phyloP scores from a whole-genome alignment of 2,888 invertebrate species.

The Polymixis lichenea region DNA sequence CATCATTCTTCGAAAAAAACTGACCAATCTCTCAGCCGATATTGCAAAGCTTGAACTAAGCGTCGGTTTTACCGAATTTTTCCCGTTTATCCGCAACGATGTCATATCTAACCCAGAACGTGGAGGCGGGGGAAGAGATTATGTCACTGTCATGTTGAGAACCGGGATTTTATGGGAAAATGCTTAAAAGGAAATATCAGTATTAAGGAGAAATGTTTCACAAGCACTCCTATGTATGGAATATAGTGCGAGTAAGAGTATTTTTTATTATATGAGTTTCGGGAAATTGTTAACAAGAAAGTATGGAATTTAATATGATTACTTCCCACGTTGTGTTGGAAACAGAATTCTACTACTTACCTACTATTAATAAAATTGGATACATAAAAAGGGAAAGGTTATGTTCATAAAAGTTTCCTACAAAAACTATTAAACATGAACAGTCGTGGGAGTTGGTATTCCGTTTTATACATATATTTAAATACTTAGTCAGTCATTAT shows the following conservation, averaged over 20 bases:
- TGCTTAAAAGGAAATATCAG: conserved; percentile 57
- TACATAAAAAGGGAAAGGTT: neutral
- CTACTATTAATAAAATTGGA: neutral
- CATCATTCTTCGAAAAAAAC: neutral
- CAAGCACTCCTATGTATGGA: conserved; percentile 4
- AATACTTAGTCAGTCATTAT: too few relatives aligned
- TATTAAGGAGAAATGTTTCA: conserved; percentile 49
- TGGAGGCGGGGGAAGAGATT: conserved; percentile 54
- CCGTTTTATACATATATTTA: neutral
- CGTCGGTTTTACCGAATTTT: conserved; percentile 28
- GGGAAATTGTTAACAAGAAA: conserved; percentile 11
- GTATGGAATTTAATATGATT: conserved; percentile 11
- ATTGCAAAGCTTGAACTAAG: conserved; percentile 19
- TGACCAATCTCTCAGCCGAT: conserved; percentile 18
- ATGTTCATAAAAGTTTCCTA: neutral
- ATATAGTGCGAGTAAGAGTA: conserved; percentile 22
- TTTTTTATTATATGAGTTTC: conserved; percentile 5
- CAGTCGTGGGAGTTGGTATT: neutral
- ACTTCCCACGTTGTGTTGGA: neutral
- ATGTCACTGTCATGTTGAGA: conserved; percentile 60
- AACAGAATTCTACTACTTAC: neutral
- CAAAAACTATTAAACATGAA: neutral
- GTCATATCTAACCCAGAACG: conserved; percentile 57
- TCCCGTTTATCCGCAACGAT: conserved; percentile 25
- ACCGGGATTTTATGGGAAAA: conserved; percentile 64